Evolutionary conservation across 2,113 vertebrate genomes (phyloP), one percentile per base, ranked within the genome.

Genomic region (Cathartes aura): DNA sequence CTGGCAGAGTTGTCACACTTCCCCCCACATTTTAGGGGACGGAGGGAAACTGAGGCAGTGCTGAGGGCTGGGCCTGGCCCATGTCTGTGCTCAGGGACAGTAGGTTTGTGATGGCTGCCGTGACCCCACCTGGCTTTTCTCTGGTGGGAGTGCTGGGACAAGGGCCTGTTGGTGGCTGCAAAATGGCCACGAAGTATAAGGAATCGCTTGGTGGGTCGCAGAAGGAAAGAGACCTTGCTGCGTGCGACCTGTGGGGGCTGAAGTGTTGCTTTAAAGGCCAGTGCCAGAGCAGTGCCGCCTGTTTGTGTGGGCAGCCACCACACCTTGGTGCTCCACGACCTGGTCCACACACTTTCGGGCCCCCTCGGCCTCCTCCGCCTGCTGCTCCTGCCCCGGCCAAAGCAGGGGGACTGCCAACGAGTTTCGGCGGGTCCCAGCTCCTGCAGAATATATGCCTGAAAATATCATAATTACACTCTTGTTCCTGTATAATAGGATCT

Each of bases 321-420:
- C 14, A 27, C 29, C 38, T 47, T 2, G 1, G 29, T 13, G 27
- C 18, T 23, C 56, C 19, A 11, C 4, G 3, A 70, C 48, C n/a
- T 1, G 9, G 32, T 27, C 70, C 42, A 24, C 48, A 9, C 0
- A 1, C 48, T 82, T 34, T 29, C 2, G 1, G 32, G 17, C 6
- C 19, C 32, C 43, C 70, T 58, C 5, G 0, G 52, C 43, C 34
- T 47, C 58, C 17, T 72, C 58, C 3, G 2, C 50, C 36, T 8
- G 38, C 21, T 0, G 1, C 26, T 62, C 56, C 43, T 56, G 32
- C 27, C 30, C 40, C 0, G 4, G 56, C 16, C 76, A 36, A 64
- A 72, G 30, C 2, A 0, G 9, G 19, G 38, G 19, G 10, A 17
- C 56, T 59, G 45, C 63, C 3, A 1, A 66, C 42, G 66, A 62